Evolutionary conservation across 2,797 vertebrate genomes (phyloP), one percentile per base, ranked within the genome.

Genomic region (Sebastes alutus): DNA sequence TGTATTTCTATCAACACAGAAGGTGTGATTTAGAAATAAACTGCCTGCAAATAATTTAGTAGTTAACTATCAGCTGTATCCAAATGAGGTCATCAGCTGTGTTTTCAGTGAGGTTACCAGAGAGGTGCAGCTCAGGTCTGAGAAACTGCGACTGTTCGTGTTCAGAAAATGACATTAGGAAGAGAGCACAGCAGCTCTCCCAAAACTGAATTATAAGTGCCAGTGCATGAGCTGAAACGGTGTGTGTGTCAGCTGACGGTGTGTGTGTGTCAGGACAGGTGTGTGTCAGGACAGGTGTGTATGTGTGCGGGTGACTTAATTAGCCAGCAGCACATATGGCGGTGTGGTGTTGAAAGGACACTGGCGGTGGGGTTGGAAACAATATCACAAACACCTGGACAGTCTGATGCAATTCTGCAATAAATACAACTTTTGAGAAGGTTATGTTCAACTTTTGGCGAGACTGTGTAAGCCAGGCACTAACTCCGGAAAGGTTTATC

Each of bases 61-160:
- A n/a, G 42, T 42, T 56, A 35, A 22, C 46, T 54, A 13, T 75
- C 29, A 62, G 74, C 58, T 60, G 35, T 59, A 62, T 56, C 29
- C 18, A 74, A 80, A 82, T 64, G 70, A 68, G 82, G 23, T 74
- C 73, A 70, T 77, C 71, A 75, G 70, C 66, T 54, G 66, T 62
- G 63, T 74, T 59, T 66, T 66, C 66, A 3, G 56, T 55, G 67
- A 75, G 77, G 65, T 86, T 29, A 71, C 67, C 55, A 4, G 25
- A 65, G 71, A 65, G 71, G 64, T 55, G 1, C 54, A 12, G 59
- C 66, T 59, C 75, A 61, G 52, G 61, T 82, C 35, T 64, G 54
- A 56, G 42, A 62, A 59, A 27, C 60, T 60, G 73, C 5, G 11
- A 18, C 20, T 29, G 62, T 33, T 63, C 6, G 7, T 61, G 63